Percentiles rank a stretch among this genome's conserved stretches.
Evolutionary conservation across 2,888 invertebrate species (phyloP).

Genomic region (Tholera decimalis): DNA sequence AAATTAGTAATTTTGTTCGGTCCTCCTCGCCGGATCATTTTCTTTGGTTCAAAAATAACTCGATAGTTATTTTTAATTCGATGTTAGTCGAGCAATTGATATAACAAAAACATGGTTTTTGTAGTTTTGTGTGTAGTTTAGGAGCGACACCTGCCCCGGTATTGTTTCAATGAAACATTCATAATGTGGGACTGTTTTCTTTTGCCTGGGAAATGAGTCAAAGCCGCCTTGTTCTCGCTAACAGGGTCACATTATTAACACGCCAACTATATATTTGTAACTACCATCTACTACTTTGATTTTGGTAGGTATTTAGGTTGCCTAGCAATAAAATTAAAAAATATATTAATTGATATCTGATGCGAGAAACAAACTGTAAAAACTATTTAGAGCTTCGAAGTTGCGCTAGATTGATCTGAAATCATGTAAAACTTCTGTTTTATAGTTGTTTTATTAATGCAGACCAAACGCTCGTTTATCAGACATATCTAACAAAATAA

Average conservation of each 20-base stretch:
- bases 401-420: constrained; percentile 35
- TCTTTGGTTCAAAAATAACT: too few species aligned
- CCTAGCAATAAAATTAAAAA: constrained; percentile 20
- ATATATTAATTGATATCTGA: constrained; percentile 24
- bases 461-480: background rate
- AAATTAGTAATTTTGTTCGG: too few species aligned
- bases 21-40: too few species aligned
- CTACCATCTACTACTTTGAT: constrained; percentile 43
- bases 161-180: constrained; percentile 76
- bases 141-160: constrained; percentile 62
- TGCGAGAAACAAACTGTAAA: constrained; percentile 27
- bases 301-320: constrained; percentile 37
- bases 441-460: constrained; percentile 28
- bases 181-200: constrained; percentile 83
- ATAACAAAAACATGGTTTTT: constrained; percentile 22
- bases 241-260: constrained; percentile 62
- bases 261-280: constrained; percentile 44
- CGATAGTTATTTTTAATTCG: background rate
- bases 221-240: constrained; percentile 61
- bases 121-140: constrained; percentile 43
- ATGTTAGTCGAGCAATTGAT: constrained; percentile 17
- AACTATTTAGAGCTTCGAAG: constrained; percentile 30
- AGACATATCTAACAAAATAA: background rate
- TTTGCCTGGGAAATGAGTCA: constrained; percentile 84
- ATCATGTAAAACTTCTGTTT: constrained; percentile 25